Evolutionary conservation across 92 coral and sea anemone species (phyloP).

Genomic region (Phymanthus crucifer): DNA sequence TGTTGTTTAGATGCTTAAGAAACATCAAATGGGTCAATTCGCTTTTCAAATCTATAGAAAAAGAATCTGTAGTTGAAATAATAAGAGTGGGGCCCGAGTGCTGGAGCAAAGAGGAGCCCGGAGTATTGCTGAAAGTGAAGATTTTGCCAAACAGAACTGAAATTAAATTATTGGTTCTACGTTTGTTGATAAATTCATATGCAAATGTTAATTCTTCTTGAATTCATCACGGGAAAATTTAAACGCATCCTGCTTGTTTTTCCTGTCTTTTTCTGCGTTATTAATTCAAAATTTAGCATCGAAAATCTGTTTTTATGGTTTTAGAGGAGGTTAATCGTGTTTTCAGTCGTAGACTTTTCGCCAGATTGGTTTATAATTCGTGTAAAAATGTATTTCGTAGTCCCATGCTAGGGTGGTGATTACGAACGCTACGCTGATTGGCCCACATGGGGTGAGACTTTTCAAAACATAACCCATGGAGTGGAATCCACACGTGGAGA

Average conservation of each 20-base stretch:
- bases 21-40: conserved; percentile 94
- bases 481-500: background rate
- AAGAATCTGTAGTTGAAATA: conserved; percentile 41
- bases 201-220: conserved; percentile 33
- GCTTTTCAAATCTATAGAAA: conserved; percentile 81
- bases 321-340: background rate
- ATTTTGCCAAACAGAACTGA: background rate
- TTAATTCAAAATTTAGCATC: background rate
- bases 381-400: conserved; percentile 7
- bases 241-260: background rate
- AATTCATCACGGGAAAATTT: background rate
- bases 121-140: background rate
- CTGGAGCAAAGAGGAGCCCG: background rate
- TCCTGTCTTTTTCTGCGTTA: background rate
- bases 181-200: conserved; percentile 66
- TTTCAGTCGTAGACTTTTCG: background rate
- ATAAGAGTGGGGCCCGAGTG: background rate
- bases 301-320: background rate
- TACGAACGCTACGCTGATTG: background rate
- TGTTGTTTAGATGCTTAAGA: conserved; percentile 83
- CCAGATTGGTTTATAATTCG: background rate
- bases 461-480: background rate
- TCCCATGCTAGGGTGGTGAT: conserved; percentile 1
- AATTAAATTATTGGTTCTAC: background rate
- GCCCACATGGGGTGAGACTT: conserved; percentile 21